Base-by-base conservation (phyloP, 2,113 vertebrate species). In the Corythaeola cristata region DNA sequence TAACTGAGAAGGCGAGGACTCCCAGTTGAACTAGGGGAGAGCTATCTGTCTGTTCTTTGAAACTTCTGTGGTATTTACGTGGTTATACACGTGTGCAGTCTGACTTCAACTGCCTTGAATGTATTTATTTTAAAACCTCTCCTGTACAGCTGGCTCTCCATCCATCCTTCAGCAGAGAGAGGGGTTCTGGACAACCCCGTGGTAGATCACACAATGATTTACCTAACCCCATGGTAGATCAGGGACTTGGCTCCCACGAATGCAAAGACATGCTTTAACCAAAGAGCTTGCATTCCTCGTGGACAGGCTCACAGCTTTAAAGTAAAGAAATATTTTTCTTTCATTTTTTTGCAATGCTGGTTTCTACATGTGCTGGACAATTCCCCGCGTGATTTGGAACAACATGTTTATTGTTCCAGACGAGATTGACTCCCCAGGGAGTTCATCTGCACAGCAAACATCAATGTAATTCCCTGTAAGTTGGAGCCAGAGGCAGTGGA, bases 111-210 rank as follows among this genome's bases (percentile, higher is more conserved):
- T 90, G 52, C 22, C 21, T 79, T 11, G 9, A 56, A 27, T 32
- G 30, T 28, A 12, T 78, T 77, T 66, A 20, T 90, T 89, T 60
- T 22, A 39, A 64, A 74, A 89, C 3, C 28, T 69, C 5, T 56
- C 12, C 23, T 18, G 7, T 5, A 4, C 24, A 66, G 47, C 63
- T 91, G 63, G 17, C 20, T 88, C 26, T 69, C 56, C 17, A 15
- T 56, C 41, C 19, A 17, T 56, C 41, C 33, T 88, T 82, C 53
- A 76, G 35, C 32, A 53, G 8, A 28, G 24, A n/a, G 6, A 0
- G 1, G 1, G 7, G 12, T n/a, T 66, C 74, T 88, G 53, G 26
- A 52, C 15, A 26, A 11, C 45, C 26, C 45, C 0, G 0, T 2
- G 3, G 41, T 23, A 69, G 35, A 35, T 81, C 30, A 26, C 33